phyloP scores from a whole-genome alignment of 2,888 invertebrate species.

The Nephrotoma flavescens region DNA sequence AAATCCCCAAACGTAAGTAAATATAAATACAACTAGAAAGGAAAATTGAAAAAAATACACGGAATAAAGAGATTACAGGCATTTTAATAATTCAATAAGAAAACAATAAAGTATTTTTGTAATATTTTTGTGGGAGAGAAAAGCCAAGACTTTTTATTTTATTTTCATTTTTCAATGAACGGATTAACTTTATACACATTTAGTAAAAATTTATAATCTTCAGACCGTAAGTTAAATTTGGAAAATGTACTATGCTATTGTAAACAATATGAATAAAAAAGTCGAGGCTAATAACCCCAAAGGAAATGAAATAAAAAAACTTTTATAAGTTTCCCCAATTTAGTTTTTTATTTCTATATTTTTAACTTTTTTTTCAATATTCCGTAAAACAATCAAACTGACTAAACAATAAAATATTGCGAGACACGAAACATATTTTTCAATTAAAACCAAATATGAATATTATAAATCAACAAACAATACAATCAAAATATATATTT shows the following conservation, averaged over 20 bases:
- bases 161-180: not conserved
- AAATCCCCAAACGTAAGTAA: not conserved
- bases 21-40: not conserved
- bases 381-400: not conserved
- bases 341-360: not conserved
- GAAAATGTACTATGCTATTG: not conserved
- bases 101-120: not conserved
- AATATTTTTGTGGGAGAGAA: not conserved
- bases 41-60: not conserved
- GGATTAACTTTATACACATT: not conserved
- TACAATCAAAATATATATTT: not conserved
- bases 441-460: not conserved
- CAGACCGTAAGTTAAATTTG: not conserved
- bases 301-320: not conserved
- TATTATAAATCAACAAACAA: not conserved
- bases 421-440: not conserved
- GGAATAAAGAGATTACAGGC: not conserved
- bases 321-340: not conserved
- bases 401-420: not conserved
- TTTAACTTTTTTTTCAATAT: not conserved
- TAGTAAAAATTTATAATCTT: not conserved
- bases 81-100: not conserved
- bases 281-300: not conserved
- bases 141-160: not conserved
- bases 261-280: not conserved